Evolutionary conservation across 2,113 vertebrate species (phyloP).

Genomic region (Baryphthengus martii): DNA sequence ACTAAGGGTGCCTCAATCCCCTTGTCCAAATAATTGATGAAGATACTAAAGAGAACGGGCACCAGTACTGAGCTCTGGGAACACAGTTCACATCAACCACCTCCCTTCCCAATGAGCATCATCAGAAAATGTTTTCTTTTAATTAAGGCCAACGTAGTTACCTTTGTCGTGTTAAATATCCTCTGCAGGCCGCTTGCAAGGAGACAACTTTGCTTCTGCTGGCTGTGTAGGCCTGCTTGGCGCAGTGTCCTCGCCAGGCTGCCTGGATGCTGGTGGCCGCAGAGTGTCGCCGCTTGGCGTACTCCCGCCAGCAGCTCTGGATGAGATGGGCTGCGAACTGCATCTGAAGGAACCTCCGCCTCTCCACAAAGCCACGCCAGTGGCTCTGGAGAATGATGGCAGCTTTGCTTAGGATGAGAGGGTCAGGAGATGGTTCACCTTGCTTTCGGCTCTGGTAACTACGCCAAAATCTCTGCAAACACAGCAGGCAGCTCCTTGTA

Average conservation of each 20-base stretch:
- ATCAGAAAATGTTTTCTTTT: accelerated
- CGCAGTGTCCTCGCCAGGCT: slow-evolving; percentile 82
- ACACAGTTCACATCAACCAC: background rate
- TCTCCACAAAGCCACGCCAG: slow-evolving; percentile 84
- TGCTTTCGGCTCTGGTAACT: slow-evolving; percentile 65
- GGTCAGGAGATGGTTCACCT: slow-evolving; percentile 42
- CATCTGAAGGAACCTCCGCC: slow-evolving; percentile 77
- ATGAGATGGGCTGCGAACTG: slow-evolving; percentile 79
- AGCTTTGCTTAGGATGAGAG: slow-evolving; percentile 66
- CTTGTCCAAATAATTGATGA: too few species aligned
- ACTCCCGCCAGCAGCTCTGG: slow-evolving; percentile 84
- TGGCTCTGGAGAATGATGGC: slow-evolving; percentile 81
- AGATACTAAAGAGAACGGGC: too few species aligned
- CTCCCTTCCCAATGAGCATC: background rate
- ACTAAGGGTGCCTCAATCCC: too few species aligned
- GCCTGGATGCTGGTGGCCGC: slow-evolving; percentile 86
- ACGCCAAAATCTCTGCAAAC: slow-evolving; percentile 85
- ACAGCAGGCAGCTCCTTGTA: background rate
- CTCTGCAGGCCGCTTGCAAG: slow-evolving; percentile 81
- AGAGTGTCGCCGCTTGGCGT: slow-evolving; percentile 35
- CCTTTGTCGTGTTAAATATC: slow-evolving; percentile 84
- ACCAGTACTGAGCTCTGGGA: too few species aligned
- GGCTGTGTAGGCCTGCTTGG: slow-evolving; percentile 66
- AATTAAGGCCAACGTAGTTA: background rate
- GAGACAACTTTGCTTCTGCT: slow-evolving; percentile 68